phyloP scores from a whole-genome alignment of 2,113 vertebrate species.

The Sylvia atricapilla region DNA sequence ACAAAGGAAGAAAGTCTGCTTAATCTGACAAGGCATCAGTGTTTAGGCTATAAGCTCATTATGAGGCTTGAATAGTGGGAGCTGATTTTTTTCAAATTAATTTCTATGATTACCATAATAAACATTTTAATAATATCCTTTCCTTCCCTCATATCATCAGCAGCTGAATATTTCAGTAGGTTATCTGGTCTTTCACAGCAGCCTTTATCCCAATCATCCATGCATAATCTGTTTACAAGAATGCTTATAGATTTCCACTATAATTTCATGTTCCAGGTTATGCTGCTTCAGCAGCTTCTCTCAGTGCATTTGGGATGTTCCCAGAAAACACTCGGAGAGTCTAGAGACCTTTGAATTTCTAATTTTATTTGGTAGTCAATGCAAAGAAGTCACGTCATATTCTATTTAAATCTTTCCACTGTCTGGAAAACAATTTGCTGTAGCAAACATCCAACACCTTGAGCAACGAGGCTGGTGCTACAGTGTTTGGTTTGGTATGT shows the following conservation, averaged over 20 bases:
- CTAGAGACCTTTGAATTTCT: not conserved
- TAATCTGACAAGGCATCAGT: constrained; percentile 36
- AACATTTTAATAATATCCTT: constrained; percentile 26
- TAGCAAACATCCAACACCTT: not conserved
- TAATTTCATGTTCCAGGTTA: not conserved
- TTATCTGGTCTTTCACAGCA: not conserved
- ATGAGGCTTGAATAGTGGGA: constrained; percentile 1
- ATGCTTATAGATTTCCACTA: not conserved
- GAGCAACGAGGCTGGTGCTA: not conserved
- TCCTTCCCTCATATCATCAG: not conserved
- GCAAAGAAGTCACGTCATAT: not conserved
- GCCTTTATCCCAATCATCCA: not conserved
- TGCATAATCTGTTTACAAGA: not conserved
- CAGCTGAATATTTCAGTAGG: constrained; percentile 10
- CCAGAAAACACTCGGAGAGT: not conserved
- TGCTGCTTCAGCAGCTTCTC: constrained; percentile 12
- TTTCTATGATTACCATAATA: constrained; percentile 50
- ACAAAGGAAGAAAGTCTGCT: constrained; percentile 2
- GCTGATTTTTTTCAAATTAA: constrained; percentile 46
- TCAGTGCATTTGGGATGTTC: not conserved
- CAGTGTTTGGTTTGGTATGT: not conserved
- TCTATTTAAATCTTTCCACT: not conserved
- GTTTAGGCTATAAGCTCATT: constrained; percentile 34
- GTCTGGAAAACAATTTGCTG: not conserved
- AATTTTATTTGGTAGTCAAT: not conserved